Base-by-base conservation (phyloP, 2,888 invertebrate genomes). In the Cataglyphis cursor region DNA sequence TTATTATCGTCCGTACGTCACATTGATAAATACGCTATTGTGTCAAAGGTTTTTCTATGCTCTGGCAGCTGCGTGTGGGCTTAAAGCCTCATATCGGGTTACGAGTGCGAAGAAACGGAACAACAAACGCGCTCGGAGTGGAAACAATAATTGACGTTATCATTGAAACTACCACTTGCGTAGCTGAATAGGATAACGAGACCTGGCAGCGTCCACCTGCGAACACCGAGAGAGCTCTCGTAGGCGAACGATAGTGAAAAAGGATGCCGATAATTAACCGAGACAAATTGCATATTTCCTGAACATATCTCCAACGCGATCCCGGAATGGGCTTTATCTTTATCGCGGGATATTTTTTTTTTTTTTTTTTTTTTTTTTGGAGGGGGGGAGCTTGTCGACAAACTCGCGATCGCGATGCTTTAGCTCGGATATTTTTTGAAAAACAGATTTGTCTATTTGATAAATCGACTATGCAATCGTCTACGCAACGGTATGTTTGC, bases 101-200 rank as follows among this genome's bases (percentile, higher is more conserved):
- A 73, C 74, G 59, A 59, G 12, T 24, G 48, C n/a, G n/a, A 57
- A 80, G 24, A 44, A 59, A 31, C n/a, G 4, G 44, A 57, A 38
- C 15, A 44, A 54, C 38, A 24, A 44, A 18, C 35, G 24, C 4
- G 3, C 48, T 15, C 35, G 1, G 12, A 70, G 8, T 61, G 57
- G 62, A 41, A 84, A 82, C n/a, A 64, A 62, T 80, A 87, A 87
- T 81, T 81, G 65, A 9, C 57, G 38, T 57, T 74, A 75, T 38
- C 66, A 48, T 75, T 75, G 38, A 57, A 70, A 70, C 44, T 28
- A 38, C 9, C 48, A 44, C 24, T 76, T 59, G 81, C 64, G 76
- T 78, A 85, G 72, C 54, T 38, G 74, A 83, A 74, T 84, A 61
- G 59, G 41, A 61, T 75, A 82, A 62, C 73, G 24, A 73, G 44